Conservation (phyloP, 2,888 invertebrate genomes). For the Heteromurus nitidus region DNA sequence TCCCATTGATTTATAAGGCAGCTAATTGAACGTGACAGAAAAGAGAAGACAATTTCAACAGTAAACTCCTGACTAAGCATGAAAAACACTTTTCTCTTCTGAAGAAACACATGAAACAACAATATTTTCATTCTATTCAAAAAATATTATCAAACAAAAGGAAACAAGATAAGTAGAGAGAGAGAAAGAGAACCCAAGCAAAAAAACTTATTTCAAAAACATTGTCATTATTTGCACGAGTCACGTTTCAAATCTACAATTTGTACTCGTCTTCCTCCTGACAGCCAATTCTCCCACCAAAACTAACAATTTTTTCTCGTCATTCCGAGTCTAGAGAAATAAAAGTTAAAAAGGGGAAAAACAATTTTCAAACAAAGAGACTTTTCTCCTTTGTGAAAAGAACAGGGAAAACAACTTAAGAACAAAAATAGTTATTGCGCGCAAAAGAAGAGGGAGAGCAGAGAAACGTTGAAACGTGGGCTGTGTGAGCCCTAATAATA, state of each 20-base stretch:
- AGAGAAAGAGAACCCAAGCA: too few relatives aligned
- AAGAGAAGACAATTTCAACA: not conserved
- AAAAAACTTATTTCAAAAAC: slow-evolving; percentile 47
- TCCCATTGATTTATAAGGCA: slow-evolving; percentile 41
- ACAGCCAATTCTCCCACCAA: slow-evolving; percentile 9
- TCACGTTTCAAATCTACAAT: slow-evolving; percentile 52
- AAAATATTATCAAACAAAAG: not conserved
- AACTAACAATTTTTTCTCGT: too few relatives aligned
- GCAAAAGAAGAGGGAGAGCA: not conserved
- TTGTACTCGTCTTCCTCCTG: slow-evolving; percentile 44
- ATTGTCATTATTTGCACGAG: slow-evolving; percentile 52
- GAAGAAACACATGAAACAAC: too few relatives aligned
- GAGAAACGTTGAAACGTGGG: slow-evolving; percentile 18
- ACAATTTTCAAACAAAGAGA: slow-evolving; percentile 26
- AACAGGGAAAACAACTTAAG: slow-evolving; percentile 31
- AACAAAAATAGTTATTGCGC: slow-evolving; percentile 5
- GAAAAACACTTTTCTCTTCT: slow-evolving; percentile 16
- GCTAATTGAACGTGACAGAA: slow-evolving; percentile 52
- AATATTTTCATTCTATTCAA: not conserved
- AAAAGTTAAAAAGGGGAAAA: not conserved
- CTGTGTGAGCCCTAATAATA: not conserved
- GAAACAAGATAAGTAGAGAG: slow-evolving; percentile 14
- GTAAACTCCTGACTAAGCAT: slow-evolving; percentile 21
- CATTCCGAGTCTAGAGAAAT: too few relatives aligned
- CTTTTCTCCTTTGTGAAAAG: slow-evolving; percentile 27